A percentile compares a stretch with the other conserved stretches of the same genome.
Conservation (phyloP, 2,113 vertebrate genomes). For the Hylia prasina region DNA sequence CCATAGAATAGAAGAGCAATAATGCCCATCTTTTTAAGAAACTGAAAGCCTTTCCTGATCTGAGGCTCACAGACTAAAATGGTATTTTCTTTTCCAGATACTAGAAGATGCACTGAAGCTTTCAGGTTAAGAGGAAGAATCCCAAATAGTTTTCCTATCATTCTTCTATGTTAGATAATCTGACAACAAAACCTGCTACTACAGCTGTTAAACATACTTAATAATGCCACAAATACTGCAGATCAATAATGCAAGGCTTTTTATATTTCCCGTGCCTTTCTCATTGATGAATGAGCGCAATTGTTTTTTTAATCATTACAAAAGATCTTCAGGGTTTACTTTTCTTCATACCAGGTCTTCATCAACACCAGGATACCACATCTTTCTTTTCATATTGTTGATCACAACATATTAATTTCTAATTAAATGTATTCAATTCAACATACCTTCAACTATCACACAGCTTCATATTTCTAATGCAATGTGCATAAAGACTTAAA, state of each 20-base stretch:
- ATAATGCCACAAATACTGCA: background rate
- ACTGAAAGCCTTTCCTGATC: background rate
- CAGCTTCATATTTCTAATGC: background rate
- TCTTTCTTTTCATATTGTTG: background rate
- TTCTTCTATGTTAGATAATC: background rate
- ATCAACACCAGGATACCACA: background rate
- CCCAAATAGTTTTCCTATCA: background rate
- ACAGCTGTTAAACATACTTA: conserved; percentile 13
- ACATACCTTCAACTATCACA: background rate
- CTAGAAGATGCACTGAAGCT: background rate
- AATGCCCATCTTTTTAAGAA: background rate
- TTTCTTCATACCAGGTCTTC: conserved; percentile 10
- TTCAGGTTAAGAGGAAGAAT: background rate
- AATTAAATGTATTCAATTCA: background rate
- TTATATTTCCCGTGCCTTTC: conserved; percentile 15
- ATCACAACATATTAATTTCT: background rate
- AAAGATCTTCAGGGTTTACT: background rate
- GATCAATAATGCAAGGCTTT: conserved; percentile 5
- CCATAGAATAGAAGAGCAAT: background rate
- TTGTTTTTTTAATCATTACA: background rate
- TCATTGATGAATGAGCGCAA: conserved; percentile 4
- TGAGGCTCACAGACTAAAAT: background rate
- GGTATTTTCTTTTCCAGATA: background rate
- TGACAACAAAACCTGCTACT: background rate
- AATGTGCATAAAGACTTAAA: background rate